phyloP scores from a whole-genome alignment of 2,888 invertebrate species.

The Yponomeuta malinellus region DNA sequence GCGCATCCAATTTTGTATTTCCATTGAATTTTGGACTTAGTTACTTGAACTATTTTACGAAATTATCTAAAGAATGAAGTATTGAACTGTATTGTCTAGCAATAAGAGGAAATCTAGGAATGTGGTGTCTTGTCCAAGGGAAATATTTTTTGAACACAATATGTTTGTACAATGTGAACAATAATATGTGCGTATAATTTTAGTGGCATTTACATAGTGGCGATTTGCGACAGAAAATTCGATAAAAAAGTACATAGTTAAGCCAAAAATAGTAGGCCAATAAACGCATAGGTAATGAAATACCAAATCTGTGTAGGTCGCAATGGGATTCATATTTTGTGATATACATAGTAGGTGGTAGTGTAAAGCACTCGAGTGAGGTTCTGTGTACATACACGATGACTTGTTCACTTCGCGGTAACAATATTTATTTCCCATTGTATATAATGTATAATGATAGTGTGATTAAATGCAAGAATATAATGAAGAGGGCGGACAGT shows the following conservation, averaged over 20 bases:
- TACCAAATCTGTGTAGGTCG: constrained; percentile 27
- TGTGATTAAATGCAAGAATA: constrained; percentile 6
- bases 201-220: constrained; percentile 35
- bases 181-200: constrained; percentile 40
- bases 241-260: constrained; percentile 38
- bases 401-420: constrained; percentile 46
- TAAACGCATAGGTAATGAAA: constrained; percentile 26
- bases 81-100: constrained; percentile 4
- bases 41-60: not conserved
- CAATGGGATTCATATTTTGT: constrained; percentile 52
- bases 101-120: not conserved
- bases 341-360: constrained; percentile 41
- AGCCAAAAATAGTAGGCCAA: constrained; percentile 69
- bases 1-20: constrained; percentile 30
- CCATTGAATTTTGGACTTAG: constrained; percentile 26
- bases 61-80: not conserved
- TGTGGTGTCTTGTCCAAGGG: not conserved
- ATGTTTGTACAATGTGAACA: constrained; percentile 55
- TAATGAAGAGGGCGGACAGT: constrained; percentile 19
- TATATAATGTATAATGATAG: constrained; percentile 67
- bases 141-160: constrained; percentile 52
- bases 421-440: constrained; percentile 70
- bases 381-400: constrained; percentile 63
- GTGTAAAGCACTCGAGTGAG: constrained; percentile 25
- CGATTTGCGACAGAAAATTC: constrained; percentile 22